Percentiles rank a stretch among this genome's conserved stretches.
These are phyloP conservation scores for Sclerurus mexicanus DNA, from an alignment of 2,113 vertebrate species.

Conservation along the genomic window DNA sequence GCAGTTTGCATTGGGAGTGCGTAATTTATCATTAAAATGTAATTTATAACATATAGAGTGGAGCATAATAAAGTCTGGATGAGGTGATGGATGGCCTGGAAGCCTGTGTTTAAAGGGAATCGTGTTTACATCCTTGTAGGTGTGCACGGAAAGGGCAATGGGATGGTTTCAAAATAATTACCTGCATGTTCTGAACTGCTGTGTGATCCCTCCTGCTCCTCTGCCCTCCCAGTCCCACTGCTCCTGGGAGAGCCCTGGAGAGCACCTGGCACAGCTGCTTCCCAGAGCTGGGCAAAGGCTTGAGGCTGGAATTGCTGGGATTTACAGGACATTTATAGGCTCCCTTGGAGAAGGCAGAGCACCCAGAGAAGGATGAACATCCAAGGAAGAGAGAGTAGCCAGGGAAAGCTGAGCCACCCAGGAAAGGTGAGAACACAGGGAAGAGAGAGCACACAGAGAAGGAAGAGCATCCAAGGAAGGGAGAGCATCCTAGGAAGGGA, in stretches of 20 bases:
- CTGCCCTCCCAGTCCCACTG: background rate
- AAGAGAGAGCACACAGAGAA: background rate
- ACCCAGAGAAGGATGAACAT: rapidly evolving
- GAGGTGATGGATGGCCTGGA: slow-evolving; percentile 40
- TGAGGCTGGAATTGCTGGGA: background rate
- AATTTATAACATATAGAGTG: slow-evolving; percentile 58
- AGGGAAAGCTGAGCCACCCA: background rate
- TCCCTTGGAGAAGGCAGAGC: rapidly evolving
- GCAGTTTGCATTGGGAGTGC: background rate
- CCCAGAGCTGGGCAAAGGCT: background rate
- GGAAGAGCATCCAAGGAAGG: background rate
- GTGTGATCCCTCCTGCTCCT: background rate
- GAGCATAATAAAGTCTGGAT: slow-evolving; percentile 28
- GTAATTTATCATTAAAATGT: slow-evolving; percentile 64
- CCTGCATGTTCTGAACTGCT: background rate
- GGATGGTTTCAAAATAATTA: background rate
- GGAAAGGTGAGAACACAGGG: background rate
- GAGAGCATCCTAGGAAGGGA: background rate
- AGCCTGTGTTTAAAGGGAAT: background rate
- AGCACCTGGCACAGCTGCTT: background rate
- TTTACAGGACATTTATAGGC: background rate
- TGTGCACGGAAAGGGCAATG: background rate
- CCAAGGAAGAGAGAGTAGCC: rapidly evolving
- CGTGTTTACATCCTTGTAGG: slow-evolving; percentile 35
- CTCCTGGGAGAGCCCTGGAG: background rate